A percentile compares a stretch with the other conserved stretches of the same genome.
These are phyloP conservation scores for Oscheius sp. DNA, from an alignment of 2,888 invertebrate species.

Conservation along the genomic window DNA sequence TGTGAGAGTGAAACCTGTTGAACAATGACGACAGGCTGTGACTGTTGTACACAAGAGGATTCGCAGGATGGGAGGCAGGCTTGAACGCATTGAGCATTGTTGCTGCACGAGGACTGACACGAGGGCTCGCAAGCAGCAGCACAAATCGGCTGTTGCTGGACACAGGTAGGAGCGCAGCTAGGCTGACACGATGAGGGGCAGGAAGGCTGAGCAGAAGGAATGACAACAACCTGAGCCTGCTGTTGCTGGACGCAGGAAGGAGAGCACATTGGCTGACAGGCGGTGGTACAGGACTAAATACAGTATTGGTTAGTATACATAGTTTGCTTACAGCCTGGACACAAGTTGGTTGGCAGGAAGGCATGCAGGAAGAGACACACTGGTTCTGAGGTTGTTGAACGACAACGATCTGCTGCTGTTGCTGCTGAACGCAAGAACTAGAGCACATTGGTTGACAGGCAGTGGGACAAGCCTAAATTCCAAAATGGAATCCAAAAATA, in stretches of 20 bases:
- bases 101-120: slow-evolving; percentile 62
- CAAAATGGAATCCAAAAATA: neutral
- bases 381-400: slow-evolving; percentile 50
- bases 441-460: slow-evolving; percentile 66
- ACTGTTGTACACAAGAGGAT: slow-evolving; percentile 60
- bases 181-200: slow-evolving; percentile 58
- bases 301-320: neutral
- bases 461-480: slow-evolving; percentile 53
- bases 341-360: slow-evolving; percentile 61
- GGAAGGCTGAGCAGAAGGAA: slow-evolving; percentile 35
- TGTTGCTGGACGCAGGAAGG: slow-evolving; percentile 40
- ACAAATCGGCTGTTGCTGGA: slow-evolving; percentile 64
- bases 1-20: slow-evolving; percentile 39
- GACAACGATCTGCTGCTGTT: slow-evolving; percentile 49
- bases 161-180: slow-evolving; percentile 58
- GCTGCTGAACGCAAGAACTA: slow-evolving; percentile 52
- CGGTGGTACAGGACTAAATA: slow-evolving; percentile 40
- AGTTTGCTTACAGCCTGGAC: slow-evolving; percentile 44
- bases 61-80: slow-evolving; percentile 67
- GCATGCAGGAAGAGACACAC: slow-evolving; percentile 62
- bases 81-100: slow-evolving; percentile 67
- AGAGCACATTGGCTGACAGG: slow-evolving; percentile 51
- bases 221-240: slow-evolving; percentile 48
- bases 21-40: slow-evolving; percentile 45
- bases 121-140: slow-evolving; percentile 60